phyloP scores from a whole-genome alignment of 2,113 vertebrate genomes.

The Ciconia boyciana region DNA sequence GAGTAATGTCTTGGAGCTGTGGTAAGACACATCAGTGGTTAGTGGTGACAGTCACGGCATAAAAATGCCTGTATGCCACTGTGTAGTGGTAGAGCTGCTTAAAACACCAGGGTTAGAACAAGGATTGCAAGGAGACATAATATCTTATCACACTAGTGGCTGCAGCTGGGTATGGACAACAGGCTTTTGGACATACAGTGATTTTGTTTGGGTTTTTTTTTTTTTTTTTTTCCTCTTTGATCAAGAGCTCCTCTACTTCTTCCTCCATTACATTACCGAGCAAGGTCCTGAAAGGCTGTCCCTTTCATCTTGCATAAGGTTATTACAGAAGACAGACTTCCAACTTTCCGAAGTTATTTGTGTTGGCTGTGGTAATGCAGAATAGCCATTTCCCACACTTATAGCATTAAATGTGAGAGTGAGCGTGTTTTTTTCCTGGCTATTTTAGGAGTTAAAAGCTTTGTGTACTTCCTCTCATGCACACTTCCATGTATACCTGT shows the following conservation, averaged over 20 bases:
- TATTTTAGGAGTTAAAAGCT: not conserved
- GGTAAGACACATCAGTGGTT: not conserved
- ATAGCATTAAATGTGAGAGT: not conserved
- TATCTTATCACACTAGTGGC: not conserved
- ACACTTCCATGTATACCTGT: not conserved
- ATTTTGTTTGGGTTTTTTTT: not conserved
- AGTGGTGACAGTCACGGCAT: not conserved
- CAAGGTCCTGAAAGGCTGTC: not conserved
- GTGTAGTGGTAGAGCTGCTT: not conserved
- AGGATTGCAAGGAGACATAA: not conserved
- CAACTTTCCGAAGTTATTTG: not conserved
- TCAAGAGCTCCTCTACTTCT: not conserved
- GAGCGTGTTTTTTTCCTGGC: not conserved
- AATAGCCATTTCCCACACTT: not conserved
- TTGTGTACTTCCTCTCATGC: not conserved
- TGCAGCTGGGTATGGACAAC: not conserved
- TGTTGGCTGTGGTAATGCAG: not conserved
- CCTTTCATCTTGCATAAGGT: not conserved
- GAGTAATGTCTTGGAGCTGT: not conserved
- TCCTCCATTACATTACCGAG: rapidly evolving
- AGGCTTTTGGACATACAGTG: not conserved
- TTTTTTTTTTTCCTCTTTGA: not conserved
- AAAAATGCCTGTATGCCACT: not conserved
- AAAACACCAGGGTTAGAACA: not conserved
- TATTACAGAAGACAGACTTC: not conserved